These are phyloP conservation scores for Triplophysa dalaica DNA, from an alignment of 2,113 vertebrate genomes.

Conservation along the genomic window DNA sequence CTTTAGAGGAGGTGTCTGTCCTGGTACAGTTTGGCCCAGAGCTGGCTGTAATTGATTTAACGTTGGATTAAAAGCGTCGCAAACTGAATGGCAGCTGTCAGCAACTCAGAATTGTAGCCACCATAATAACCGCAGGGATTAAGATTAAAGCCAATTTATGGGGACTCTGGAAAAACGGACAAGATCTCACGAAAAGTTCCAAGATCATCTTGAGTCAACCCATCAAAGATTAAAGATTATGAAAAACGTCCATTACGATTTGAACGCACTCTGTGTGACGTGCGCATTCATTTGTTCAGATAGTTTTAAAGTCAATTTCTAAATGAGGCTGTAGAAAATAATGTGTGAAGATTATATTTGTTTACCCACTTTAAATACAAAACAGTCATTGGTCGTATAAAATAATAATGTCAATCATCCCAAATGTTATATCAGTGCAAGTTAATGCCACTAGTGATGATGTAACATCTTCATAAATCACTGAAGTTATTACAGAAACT, in stretches of 20 bases:
- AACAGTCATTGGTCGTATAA: too few relatives aligned
- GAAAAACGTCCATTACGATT: background rate
- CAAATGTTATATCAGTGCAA: too few relatives aligned
- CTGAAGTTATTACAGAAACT: too few relatives aligned
- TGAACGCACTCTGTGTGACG: background rate
- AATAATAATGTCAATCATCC: too few relatives aligned
- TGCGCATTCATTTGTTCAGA: background rate
- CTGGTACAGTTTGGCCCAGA: conserved; percentile 29
- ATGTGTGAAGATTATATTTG: too few relatives aligned
- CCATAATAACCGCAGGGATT: background rate
- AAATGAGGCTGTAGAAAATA: too few relatives aligned
- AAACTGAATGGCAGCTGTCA: conserved; percentile 41
- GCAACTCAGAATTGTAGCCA: conserved; percentile 19
- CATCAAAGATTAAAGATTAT: background rate
- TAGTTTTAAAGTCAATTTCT: too few relatives aligned
- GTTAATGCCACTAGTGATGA: too few relatives aligned
- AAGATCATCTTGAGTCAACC: background rate
- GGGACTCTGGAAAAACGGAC: background rate
- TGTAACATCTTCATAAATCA: too few relatives aligned
- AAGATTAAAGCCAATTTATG: background rate
- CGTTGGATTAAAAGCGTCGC: conserved; percentile 55
- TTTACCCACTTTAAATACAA: too few relatives aligned
- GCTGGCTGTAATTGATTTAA: conserved; percentile 46
- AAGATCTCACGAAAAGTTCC: too few relatives aligned
- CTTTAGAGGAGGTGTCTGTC: conserved; percentile 30